Conservation (phyloP, 2,797 vertebrate species). For the Pyrocephalus nanus region DNA sequence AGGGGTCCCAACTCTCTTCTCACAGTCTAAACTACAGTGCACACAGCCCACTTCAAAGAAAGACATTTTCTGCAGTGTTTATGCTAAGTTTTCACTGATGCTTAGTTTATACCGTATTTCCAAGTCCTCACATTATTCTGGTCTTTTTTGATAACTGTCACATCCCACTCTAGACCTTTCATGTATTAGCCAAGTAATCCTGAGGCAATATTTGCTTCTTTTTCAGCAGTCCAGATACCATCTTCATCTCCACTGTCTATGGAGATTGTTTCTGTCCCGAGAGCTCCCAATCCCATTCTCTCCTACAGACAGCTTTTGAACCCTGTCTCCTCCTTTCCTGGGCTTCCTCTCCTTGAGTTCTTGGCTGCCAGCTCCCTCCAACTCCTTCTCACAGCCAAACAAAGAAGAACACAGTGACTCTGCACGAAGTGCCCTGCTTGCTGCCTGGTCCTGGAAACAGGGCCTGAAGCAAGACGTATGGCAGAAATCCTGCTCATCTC, state of each 20-base stretch:
- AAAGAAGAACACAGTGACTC: not conserved
- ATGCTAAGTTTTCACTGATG: not conserved
- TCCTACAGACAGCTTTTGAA: not conserved
- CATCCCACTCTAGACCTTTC: not conserved
- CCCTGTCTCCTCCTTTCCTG: not conserved
- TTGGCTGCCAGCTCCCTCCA: not conserved
- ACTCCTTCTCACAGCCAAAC: not conserved
- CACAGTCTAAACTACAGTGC: not conserved
- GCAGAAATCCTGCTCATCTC: slow-evolving; percentile 18
- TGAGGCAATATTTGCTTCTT: not conserved
- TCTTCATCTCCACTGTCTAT: not conserved
- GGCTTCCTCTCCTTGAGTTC: not conserved
- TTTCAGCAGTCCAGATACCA: not conserved
- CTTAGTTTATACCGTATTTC: not conserved
- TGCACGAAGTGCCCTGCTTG: not conserved
- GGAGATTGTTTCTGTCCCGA: not conserved
- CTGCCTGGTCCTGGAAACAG: not conserved
- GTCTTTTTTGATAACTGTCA: not conserved
- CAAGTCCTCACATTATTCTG: not conserved
- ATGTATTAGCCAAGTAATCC: not conserved
- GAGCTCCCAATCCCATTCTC: not conserved
- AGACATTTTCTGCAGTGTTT: not conserved
- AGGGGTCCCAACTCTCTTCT: not conserved
- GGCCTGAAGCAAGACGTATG: not conserved
- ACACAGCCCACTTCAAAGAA: not conserved